Conservation (phyloP, 2,888 invertebrate species). For the Hirtodrosophila duncani region DNA sequence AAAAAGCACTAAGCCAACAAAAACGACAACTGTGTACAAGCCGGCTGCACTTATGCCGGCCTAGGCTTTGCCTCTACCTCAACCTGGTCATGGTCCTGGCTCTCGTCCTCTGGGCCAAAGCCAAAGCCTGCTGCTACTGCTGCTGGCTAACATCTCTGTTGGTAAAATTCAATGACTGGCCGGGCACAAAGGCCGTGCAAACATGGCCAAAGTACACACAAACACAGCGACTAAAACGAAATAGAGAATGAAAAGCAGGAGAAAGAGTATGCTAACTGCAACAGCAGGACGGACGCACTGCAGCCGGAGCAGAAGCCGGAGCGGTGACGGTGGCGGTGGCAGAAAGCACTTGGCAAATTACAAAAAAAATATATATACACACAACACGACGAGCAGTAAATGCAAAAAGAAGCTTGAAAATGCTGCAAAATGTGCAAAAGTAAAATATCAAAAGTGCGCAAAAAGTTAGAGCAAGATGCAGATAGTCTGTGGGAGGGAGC, state of each 20-base stretch:
- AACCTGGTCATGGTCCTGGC: conserved; percentile 4
- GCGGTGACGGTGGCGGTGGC: neutral
- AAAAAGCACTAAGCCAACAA: conserved; percentile 48
- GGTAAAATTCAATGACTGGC: conserved; percentile 37
- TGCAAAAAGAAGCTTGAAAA: conserved; percentile 31
- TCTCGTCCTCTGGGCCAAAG: conserved; percentile 5
- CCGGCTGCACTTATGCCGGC: conserved; percentile 8
- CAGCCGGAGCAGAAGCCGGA: conserved; percentile 16
- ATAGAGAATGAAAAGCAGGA: neutral
- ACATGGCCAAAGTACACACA: conserved; percentile 44
- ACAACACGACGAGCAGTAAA: neutral
- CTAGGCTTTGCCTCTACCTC: conserved; percentile 8
- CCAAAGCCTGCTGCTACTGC: conserved; percentile 24
- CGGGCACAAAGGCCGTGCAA: conserved; percentile 57
- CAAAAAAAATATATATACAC: conserved; percentile 33
- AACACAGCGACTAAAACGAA: conserved; percentile 5
- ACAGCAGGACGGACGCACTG: conserved; percentile 30
- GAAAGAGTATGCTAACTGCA: conserved; percentile 51
- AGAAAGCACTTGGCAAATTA: conserved; percentile 43
- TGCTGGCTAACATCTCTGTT: conserved; percentile 14
- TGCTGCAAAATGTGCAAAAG: conserved; percentile 63
- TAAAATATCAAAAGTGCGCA: conserved; percentile 45
- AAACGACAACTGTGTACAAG: conserved; percentile 48
- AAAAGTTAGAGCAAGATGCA: conserved; percentile 25
- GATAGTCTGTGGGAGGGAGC: conserved; percentile 24